Base-by-base conservation (phyloP, 1,140 invertebrate genomes). In the Batillaria attramentaria region DNA sequence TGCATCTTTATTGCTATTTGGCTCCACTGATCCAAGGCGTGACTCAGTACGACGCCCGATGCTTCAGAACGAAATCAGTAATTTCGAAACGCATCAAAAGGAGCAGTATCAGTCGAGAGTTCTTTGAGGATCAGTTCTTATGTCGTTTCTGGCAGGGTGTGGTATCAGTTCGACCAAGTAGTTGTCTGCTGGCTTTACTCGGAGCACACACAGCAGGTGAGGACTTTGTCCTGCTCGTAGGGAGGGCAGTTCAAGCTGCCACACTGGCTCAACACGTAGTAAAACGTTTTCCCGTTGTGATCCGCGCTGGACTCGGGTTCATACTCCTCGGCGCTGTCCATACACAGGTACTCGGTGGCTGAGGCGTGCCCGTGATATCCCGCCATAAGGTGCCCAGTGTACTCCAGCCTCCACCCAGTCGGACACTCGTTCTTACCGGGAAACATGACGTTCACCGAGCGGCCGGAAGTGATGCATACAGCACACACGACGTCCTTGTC, bases 321-420 rank as follows among this genome's bases (percentile, higher is more conserved):
- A 54, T 31, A 3, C 62, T 46, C 41, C 78, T 28, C 8, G n/a
- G 57, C 57, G 33, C n/a, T 28, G 57, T 62, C 81, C 41, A 82
- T 65, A 78, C 83, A 84, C 6, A 77, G 28, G 46, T 37, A 82
- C 57, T 80, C 28, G 18, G 66, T 70, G 0, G 31, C 43, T 43
- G 46, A 28, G 16, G 43, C 16, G 68, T 78, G 62, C 35, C 24
- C 33, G 13, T 80, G 57, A 50, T 65, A 33, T 35, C 50, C 76
- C n/a, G 84, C 77, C 75, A 62, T 62, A 13, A 3, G 5, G 6
- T 28, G n/a, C n/a, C 57, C 57, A 24, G 57, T 18, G 33, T 62
- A 86, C 41, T 83, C 80, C 60, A 60, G 20, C 13, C 50, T 82
- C 85, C 85, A 86, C 4, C 82, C 81, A n/a, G 78, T 10, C 28